These are phyloP conservation scores for Acanthurus leucopareius DNA, from an alignment of 2,797 vertebrate species.

Conservation along the genomic window DNA sequence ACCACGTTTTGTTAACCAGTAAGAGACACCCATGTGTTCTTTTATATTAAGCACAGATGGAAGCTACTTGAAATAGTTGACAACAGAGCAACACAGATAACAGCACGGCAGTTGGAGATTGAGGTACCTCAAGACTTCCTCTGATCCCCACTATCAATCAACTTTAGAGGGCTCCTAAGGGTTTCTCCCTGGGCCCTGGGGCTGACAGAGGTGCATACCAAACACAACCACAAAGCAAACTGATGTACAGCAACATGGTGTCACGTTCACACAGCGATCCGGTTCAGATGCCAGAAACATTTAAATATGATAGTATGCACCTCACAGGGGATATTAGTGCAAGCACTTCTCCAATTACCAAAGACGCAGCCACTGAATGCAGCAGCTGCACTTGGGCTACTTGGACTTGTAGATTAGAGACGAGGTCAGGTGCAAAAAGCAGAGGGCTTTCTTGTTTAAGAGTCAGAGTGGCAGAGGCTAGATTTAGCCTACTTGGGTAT, in stretches of 20 bases:
- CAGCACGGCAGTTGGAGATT: slow-evolving; percentile 65
- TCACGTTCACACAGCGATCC: slow-evolving; percentile 62
- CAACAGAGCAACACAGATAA: slow-evolving; percentile 62
- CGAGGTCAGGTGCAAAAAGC: slow-evolving; percentile 70
- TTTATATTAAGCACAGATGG: slow-evolving; percentile 51
- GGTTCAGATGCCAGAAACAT: slow-evolving; percentile 68
- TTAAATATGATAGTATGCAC: slow-evolving; percentile 61
- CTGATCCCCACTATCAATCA: slow-evolving; percentile 82
- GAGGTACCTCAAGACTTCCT: slow-evolving; percentile 74
- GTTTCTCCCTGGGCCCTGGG: slow-evolving; percentile 74
- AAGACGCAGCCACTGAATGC: slow-evolving; percentile 35
- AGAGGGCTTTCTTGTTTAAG: slow-evolving; percentile 69
- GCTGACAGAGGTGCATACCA: slow-evolving; percentile 76
- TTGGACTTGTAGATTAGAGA: slow-evolving; percentile 72
- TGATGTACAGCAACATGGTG: slow-evolving; percentile 59
- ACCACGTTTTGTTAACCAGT: slow-evolving; percentile 22
- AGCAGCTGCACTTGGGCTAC: slow-evolving; percentile 35
- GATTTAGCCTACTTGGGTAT: slow-evolving; percentile 68
- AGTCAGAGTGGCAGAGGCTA: slow-evolving; percentile 60
- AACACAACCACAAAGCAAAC: slow-evolving; percentile 74
- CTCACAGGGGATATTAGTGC: slow-evolving; percentile 46
- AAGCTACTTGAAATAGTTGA: slow-evolving; percentile 50
- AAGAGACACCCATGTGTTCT: slow-evolving; percentile 36
- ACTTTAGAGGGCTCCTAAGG: slow-evolving; percentile 80
- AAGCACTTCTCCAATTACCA: slow-evolving; percentile 61